Evolutionary conservation across 2,797 vertebrate species (phyloP).

Genomic region (Silurus aristotelis): DNA sequence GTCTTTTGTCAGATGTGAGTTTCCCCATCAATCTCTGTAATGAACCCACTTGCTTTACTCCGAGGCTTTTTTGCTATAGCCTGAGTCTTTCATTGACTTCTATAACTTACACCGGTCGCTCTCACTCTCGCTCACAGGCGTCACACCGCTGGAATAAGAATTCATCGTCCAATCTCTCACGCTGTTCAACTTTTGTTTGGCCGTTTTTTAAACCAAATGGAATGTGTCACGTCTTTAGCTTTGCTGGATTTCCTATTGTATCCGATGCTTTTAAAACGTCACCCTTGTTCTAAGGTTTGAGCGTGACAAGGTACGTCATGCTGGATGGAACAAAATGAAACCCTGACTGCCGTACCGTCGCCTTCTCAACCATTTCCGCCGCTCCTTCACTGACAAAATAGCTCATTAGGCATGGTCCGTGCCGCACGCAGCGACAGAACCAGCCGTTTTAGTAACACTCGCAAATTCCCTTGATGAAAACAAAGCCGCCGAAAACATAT

Average conservation of each 20-base stretch:
- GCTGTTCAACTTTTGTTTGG: slow-evolving; percentile 6
- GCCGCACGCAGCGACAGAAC: slow-evolving; percentile 50
- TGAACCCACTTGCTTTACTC: slow-evolving; percentile 18
- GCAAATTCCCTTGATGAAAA: slow-evolving; percentile 57
- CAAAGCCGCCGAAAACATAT: slow-evolving; percentile 45
- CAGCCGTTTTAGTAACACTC: slow-evolving; percentile 48
- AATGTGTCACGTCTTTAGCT: slow-evolving; percentile 22
- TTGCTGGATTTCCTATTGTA: slow-evolving; percentile 10
- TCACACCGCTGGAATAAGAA: slow-evolving; percentile 18
- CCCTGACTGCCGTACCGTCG: slow-evolving; percentile 43
- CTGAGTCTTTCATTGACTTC: not conserved
- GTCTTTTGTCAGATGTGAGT: slow-evolving; percentile 27
- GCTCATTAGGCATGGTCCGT: slow-evolving; percentile 57
- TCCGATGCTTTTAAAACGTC: slow-evolving; percentile 23
- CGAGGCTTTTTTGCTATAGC: not conserved
- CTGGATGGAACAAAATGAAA: slow-evolving; percentile 31
- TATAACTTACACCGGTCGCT: not conserved
- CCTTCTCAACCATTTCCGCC: slow-evolving; percentile 46
- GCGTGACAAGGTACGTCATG: slow-evolving; percentile 6
- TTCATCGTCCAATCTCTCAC: not conserved
- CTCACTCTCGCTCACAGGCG: not conserved
- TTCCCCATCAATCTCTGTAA: slow-evolving; percentile 28
- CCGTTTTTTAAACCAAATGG: slow-evolving; percentile 6
- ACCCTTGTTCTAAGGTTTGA: not conserved
- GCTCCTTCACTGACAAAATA: slow-evolving; percentile 50